Evolutionary conservation across 2,888 invertebrate species (phyloP), one percentile per base, ranked within the genome.

Genomic region (Andricus curvator): DNA sequence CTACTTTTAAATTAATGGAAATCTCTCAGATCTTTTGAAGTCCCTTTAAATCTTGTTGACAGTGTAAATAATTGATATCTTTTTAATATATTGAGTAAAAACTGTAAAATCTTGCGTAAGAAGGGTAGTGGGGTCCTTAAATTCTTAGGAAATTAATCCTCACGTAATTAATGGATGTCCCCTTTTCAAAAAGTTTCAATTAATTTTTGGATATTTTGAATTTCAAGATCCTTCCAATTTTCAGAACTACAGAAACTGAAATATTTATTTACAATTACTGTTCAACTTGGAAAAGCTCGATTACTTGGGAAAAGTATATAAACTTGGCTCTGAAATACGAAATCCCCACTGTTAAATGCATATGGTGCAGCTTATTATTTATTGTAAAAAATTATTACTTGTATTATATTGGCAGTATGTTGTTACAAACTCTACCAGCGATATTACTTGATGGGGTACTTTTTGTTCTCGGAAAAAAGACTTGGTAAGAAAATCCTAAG

Each of bases 391-490:
- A 93, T 82, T 92, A 92, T 60, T 93, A 93, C 85, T 82, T 89
- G 44, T 91, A 81, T 78, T 84, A 82, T 13, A 56, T 95, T 77
- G 92, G 94, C 82, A 91, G 93, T 83, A 94, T 94, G 84, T 91
- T 95, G 56, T 94, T 94, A 87, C 96, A 96, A 91, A 93, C 94
- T 84, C 86, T 95, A 80, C 95, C 96, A 2, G 96, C 95, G 1
- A 94, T 94, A 86, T 85, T 94, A 11, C 93, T 94, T 81, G 96
- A 96, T 88, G 83, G 94, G 17, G 92, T 93, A 1, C 92, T 93
- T 70, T 88, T 93, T 62, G 79, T 94, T n/a, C 88, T 93, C 41
- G 95, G 95, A 62, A 93, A 93, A 84, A 94, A 94, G 88, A 94
- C 94, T 82, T 93, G 93, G 94, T 93, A 84, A 87, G 89, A 64